phyloP scores from a whole-genome alignment of 1,140 invertebrate species.

The Caenorhabditis tropicalis region DNA sequence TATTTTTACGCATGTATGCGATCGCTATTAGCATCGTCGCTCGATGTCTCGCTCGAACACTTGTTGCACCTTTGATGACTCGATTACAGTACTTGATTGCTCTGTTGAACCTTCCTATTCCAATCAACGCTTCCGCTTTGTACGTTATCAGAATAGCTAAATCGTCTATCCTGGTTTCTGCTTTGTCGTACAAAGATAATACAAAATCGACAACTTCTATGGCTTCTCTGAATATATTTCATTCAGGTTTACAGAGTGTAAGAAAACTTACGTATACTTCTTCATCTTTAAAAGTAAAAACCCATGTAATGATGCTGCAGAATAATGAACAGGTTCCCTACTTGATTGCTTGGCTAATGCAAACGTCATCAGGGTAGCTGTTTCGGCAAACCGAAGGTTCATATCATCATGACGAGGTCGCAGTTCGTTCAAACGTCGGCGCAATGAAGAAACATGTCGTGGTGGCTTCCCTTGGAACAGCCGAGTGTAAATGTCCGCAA shows the following conservation, averaged over 20 bases:
- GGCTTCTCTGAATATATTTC: not conserved
- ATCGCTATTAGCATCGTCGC: not conserved
- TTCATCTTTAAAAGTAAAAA: not conserved
- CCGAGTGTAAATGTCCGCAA: not conserved
- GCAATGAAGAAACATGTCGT: not conserved
- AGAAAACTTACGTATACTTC: not conserved
- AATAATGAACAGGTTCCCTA: slow-evolving; percentile 16
- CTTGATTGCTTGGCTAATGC: not conserved
- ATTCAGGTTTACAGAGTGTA: no score
- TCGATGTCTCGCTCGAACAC: not conserved
- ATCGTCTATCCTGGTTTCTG: not conserved
- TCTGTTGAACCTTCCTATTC: slow-evolving; percentile 3
- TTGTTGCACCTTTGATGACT: not conserved
- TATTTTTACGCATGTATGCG: slow-evolving; percentile 14
- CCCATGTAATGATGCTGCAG: not conserved
- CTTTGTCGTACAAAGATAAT: not conserved
- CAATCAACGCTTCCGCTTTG: slow-evolving; percentile 9
- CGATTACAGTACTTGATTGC: not conserved
- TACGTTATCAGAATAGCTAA: not conserved
- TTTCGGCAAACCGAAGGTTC: not conserved
- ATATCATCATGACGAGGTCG: not conserved
- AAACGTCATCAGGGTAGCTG: not conserved
- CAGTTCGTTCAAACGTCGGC: not conserved
- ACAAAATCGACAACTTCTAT: not conserved
- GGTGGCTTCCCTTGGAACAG: not conserved